Base-by-base conservation (phyloP, 2,113 vertebrate genomes). In the Arenaria interpres region DNA sequence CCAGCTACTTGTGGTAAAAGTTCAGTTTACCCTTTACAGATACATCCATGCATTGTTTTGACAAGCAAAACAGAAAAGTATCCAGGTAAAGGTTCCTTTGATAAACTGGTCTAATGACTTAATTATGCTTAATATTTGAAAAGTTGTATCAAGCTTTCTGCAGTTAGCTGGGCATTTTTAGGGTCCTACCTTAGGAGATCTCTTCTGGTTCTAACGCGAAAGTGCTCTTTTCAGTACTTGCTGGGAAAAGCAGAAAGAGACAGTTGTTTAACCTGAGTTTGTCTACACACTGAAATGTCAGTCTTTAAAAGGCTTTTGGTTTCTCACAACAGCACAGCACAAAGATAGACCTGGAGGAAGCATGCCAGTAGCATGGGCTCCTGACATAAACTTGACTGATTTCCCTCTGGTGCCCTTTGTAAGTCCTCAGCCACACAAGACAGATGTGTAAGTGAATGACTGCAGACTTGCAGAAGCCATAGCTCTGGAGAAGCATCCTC, bases 341-440 rank as follows among this genome's bases (percentile, higher is more conserved):
- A 10, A 32, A 72, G 37, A 28, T 19, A 23, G 57, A 45, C 14
- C 27, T 67, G 24, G 5, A 81, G 39, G 22, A 54, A 39, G 7
- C 27, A 24, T 2, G 2, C 19, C 30, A 62, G 25, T 32, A 72
- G n/a, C 1, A 0, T 37, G 37, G 69, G 13, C 32, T 22, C 32
- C 14, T 6, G 3, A 53, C 80, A 16, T 35, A 80, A 71, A 68
- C 43, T 12, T 45, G 30, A 28, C 43, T 64, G 48, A 57, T 81
- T 76, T 88, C 43, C n/a, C 39, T 46, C 43, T 41, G 14, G 14
- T 71, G 37, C 6, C 64, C 27, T 51, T 71, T 63, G 12, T 33
- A 37, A 72, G 23, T 21, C 57, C 35, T 71, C 25, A 56, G 41
- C 30, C 3, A 1, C 37, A 13, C 23, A 46, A 76, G 53, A 10